Conservation (phyloP, 2,113 vertebrate species). For the Cheilinus undulatus region DNA sequence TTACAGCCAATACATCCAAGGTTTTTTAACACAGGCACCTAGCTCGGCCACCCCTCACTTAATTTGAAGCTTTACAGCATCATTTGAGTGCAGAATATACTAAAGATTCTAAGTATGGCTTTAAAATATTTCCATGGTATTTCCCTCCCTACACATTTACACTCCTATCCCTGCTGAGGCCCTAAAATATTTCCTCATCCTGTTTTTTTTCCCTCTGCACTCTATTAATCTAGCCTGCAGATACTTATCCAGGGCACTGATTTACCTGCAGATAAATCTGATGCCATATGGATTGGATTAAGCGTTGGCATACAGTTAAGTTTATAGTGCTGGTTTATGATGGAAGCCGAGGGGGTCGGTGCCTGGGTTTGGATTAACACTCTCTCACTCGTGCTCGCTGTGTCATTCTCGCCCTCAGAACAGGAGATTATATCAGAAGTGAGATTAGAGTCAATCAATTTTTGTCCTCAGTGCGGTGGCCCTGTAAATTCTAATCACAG, state of each 20-base stretch:
- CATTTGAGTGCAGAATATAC: constrained; percentile 64
- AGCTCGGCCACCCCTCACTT: constrained; percentile 33
- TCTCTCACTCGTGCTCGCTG: constrained; percentile 18
- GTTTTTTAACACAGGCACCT: constrained; percentile 30
- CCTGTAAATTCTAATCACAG: constrained; percentile 44
- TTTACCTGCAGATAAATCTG: constrained; percentile 82
- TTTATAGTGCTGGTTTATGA: constrained; percentile 78
- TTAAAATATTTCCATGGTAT: constrained; percentile 69
- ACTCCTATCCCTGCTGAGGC: constrained; percentile 37
- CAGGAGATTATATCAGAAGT: constrained; percentile 54
- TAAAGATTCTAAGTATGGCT: constrained; percentile 56
- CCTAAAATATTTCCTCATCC: constrained; percentile 76
- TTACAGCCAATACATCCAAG: constrained; percentile 24
- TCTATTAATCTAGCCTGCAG: constrained; percentile 77
- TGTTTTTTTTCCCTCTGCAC: constrained; percentile 65
- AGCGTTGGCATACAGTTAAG: constrained; percentile 64
- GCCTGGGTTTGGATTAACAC: constrained; percentile 59
- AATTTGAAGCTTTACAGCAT: constrained; percentile 61
- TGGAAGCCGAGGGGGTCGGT: constrained; percentile 33
- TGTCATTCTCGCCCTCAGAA: constrained; percentile 23
- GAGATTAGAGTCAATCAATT: constrained; percentile 50
- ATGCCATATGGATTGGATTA: constrained; percentile 80
- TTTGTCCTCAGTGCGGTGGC: constrained; percentile 15
- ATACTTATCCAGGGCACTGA: constrained; percentile 75
- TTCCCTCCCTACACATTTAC: constrained; percentile 34